phyloP scores from a whole-genome alignment of 2,888 invertebrate genomes.

The Cynaeus angustus region DNA sequence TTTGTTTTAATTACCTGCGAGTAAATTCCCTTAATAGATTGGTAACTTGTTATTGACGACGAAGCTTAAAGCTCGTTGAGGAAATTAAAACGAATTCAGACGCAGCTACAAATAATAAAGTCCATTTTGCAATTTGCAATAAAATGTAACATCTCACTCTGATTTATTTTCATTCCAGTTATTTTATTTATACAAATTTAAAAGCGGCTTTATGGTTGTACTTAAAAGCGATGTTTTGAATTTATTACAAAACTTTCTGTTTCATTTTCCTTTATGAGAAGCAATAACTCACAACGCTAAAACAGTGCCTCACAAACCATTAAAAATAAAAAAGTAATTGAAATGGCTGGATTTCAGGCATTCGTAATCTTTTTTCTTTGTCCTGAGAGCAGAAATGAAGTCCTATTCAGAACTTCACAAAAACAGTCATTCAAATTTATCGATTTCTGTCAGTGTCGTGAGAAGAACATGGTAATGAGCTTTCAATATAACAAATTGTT shows the following conservation, averaged over 20 bases:
- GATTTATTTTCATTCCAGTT: background rate
- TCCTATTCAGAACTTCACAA: too few relatives aligned
- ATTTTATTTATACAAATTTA: conserved; percentile 17
- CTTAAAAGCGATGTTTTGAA: conserved; percentile 20
- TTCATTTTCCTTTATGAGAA: conserved; percentile 8
- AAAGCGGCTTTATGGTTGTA: conserved; percentile 9
- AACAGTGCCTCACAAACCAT: background rate
- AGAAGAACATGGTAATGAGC: conserved; percentile 10
- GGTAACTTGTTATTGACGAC: too few relatives aligned
- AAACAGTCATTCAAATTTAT: too few relatives aligned
- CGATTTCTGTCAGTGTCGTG: too few relatives aligned
- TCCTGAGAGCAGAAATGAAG: background rate
- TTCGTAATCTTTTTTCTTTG: background rate
- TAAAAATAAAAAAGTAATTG: conserved; percentile 5
- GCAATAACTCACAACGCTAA: conserved; percentile 10
- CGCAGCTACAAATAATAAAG: too few relatives aligned
- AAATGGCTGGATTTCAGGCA: background rate
- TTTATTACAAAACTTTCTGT: conserved; percentile 21
- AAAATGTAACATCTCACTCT: background rate
- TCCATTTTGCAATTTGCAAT: background rate
- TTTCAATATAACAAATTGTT: conserved; percentile 20
- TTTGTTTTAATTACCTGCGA: too few relatives aligned
- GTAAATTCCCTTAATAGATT: too few relatives aligned
- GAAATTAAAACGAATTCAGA: background rate
- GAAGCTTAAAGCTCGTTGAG: too few relatives aligned